Conservation (phyloP, 2,113 vertebrate species). For the Ivindomyrus marchei region DNA sequence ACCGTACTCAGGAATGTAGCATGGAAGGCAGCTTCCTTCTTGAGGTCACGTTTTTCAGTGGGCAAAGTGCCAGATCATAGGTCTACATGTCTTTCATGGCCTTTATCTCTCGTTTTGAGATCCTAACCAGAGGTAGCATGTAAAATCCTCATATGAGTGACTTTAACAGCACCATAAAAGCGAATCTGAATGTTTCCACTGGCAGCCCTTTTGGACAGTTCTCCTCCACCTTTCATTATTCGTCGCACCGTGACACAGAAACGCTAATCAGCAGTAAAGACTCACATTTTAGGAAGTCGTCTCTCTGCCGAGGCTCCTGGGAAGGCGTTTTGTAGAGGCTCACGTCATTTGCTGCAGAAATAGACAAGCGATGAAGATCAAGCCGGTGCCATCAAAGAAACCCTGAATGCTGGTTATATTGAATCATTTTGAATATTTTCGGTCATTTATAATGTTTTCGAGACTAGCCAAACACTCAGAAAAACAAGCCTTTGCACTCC, state of each 20-base stretch:
- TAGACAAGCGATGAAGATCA: conserved; percentile 21
- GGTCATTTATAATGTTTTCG: neutral
- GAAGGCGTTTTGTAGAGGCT: conserved; percentile 52
- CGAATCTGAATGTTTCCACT: neutral
- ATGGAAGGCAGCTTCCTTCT: conserved; percentile 29
- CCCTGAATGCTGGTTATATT: neutral
- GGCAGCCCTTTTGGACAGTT: neutral
- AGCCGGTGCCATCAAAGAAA: neutral
- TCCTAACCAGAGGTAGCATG: neutral
- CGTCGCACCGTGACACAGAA: neutral
- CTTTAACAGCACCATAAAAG: neutral
- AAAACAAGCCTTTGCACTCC: neutral
- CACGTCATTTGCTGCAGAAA: conserved; percentile 47
- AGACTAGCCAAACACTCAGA: neutral
- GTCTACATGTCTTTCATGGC: conserved; percentile 24
- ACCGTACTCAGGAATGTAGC: conserved; percentile 35
- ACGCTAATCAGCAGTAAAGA: conserved; percentile 13
- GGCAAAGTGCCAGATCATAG: conserved; percentile 20
- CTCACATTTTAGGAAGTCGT: conserved; percentile 67
- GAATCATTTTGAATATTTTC: neutral
- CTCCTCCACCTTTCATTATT: neutral
- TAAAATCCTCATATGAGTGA: neutral
- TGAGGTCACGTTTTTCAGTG: neutral
- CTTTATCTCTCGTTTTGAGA: conserved; percentile 12
- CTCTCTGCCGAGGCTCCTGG: conserved; percentile 52